Conservation (phyloP, 1,140 invertebrate genomes). For the Neuroterus valhalla region DNA sequence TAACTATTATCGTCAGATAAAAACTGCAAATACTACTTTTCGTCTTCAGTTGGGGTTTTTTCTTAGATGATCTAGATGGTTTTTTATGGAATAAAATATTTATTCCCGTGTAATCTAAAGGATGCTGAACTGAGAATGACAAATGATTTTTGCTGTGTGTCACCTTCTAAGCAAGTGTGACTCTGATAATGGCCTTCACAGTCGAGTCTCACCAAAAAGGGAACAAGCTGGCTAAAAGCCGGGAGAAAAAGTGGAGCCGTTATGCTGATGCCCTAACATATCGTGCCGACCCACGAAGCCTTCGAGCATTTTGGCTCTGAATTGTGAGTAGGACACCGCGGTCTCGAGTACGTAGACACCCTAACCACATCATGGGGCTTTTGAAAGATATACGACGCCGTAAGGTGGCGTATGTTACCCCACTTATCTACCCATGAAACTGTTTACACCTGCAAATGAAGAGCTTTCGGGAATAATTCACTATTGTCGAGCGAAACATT, state of each 20-base stretch:
- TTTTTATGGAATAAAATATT: too few relatives aligned
- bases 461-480: background rate
- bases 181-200: conserved; percentile 43
- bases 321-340: conserved; percentile 50
- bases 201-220: conserved; percentile 32
- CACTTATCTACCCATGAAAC: conserved; percentile 24
- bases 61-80: too few relatives aligned
- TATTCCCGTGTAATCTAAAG: background rate
- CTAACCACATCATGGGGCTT: conserved; percentile 51
- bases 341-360: conserved; percentile 47
- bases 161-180: background rate
- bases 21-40: too few relatives aligned
- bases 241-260: conserved; percentile 58
- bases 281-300: conserved; percentile 45
- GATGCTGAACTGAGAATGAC: background rate
- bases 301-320: conserved; percentile 49
- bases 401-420: conserved; percentile 41
- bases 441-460: conserved; percentile 27
- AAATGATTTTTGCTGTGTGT: background rate
- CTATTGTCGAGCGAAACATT: background rate
- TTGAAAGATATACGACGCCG: conserved; percentile 44
- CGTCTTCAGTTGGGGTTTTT: too few relatives aligned
- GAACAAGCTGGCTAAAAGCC: conserved; percentile 57
- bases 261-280: conserved; percentile 61
- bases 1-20: too few relatives aligned